Conservation (phyloP, 2,888 invertebrate species). For the Pardosa pseudoannulata region DNA sequence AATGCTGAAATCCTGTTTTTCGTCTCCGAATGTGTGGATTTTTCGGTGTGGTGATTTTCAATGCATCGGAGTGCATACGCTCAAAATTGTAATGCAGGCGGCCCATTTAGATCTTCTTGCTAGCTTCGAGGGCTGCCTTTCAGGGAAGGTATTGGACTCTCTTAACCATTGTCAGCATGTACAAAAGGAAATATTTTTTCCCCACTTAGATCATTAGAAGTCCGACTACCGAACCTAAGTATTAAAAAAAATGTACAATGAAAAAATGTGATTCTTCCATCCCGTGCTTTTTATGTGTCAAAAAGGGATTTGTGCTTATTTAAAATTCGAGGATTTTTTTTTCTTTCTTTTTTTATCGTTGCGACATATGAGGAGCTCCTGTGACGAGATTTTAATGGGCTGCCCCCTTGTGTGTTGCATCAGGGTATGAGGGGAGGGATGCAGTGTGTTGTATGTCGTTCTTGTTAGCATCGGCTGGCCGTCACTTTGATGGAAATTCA, state of each 20-base stretch:
- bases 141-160: not conserved
- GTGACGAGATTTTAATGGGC: constrained; percentile 30
- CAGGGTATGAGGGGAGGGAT: not conserved
- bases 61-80: not conserved
- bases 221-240: not conserved
- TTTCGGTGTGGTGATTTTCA: constrained; percentile 4
- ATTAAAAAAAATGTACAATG: not conserved
- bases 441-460: not conserved
- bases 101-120: not conserved
- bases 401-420: not conserved
- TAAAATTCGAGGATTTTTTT: constrained; percentile 19
- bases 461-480: constrained; percentile 15
- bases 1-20: not conserved
- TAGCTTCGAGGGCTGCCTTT: not conserved
- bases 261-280: constrained; percentile 9
- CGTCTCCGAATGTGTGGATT: not conserved
- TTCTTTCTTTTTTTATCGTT: not conserved
- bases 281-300: constrained; percentile 12
- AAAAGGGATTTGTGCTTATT: constrained; percentile 19
- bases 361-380: constrained; percentile 15
- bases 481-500: constrained; percentile 13
- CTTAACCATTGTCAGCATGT: not conserved
- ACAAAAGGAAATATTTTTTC: not conserved
- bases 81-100: not conserved
- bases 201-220: constrained; percentile 17